Evolutionary conservation across 2,888 invertebrate genomes (phyloP), one percentile per base, ranked within the genome.

Genomic region (Euzetes globulus): DNA sequence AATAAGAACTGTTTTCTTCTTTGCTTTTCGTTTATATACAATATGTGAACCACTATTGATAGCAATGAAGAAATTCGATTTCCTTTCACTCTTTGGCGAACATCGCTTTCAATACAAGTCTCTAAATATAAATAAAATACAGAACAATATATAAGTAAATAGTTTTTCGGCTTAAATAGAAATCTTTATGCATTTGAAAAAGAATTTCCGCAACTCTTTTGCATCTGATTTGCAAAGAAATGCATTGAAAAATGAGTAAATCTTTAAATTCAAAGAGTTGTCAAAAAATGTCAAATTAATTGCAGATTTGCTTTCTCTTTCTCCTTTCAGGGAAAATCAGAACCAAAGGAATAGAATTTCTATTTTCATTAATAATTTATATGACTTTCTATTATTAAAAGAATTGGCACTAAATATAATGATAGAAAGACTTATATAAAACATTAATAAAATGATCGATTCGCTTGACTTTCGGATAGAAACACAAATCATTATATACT

Each of bases 61-160:
- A 65, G 65, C 19, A 65, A 65, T 65, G 41, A 15, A 37, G 65
- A 37, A 58, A 65, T 65, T 65, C n/a, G 29, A 65, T 65, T 65
- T 65, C 65, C 65, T 65, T 65, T 65, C 33, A 19, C 13, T 22
- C n/a, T 58, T 58, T 29, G 25, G n/a, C 58, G 19, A 22, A 37
- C 58, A 58, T 25, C 15, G 22, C 58, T 58, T 25, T 58, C 27
- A 19, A 37, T 65, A 29, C 41, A 15, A 65, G 41, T 37, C 19
- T 27, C 11, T 33, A 22, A 37, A 2, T 37, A 15, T 13, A 41
- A 65, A 33, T 19, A 37, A 17, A 63, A 63, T 55, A 55, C 22
- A 25, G 15, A 27, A 60, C 60, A 60, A 60, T 29, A 65, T n/a
- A 63, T 58, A 33, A 29, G 63, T 33, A 9, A 25, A 7, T 11